Conservation (phyloP, 2,888 invertebrate genomes). For the Rapana venosa region DNA sequence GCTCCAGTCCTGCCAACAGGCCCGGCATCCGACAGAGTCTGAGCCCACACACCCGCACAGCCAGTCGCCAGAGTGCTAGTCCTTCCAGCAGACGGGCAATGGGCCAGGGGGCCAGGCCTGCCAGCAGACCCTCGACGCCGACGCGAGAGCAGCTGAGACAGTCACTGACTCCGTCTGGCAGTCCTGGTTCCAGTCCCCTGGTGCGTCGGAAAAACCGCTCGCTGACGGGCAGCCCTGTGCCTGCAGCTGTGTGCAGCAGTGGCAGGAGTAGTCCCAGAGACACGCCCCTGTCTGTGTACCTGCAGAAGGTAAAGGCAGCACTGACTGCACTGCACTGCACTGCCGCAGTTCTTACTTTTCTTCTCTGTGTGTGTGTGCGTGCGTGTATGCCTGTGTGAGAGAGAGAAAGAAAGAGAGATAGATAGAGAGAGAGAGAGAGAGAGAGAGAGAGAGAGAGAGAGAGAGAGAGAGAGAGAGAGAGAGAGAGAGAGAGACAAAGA, state of each 20-base stretch:
- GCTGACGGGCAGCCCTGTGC: background rate
- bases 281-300: background rate
- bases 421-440: too few species aligned
- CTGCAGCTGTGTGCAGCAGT: background rate
- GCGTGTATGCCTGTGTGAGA: too few species aligned
- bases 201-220: background rate
- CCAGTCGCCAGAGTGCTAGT: background rate
- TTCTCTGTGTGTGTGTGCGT: too few species aligned
- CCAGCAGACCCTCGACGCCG: background rate
- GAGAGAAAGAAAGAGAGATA: too few species aligned
- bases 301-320: conserved; percentile 25
- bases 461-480: too few species aligned
- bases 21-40: background rate
- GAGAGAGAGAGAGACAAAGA: too few species aligned
- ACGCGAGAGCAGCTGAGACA: background rate
- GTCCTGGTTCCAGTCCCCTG: background rate
- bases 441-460: too few species aligned
- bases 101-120: background rate
- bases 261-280: background rate
- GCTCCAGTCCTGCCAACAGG: background rate
- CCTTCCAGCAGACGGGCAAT: background rate
- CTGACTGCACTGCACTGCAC: too few species aligned
- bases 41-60: background rate
- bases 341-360: too few species aligned
- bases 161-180: background rate